Evolutionary conservation across 2,113 vertebrate species (phyloP).

Genomic region (Todiramphus saurophagus): DNA sequence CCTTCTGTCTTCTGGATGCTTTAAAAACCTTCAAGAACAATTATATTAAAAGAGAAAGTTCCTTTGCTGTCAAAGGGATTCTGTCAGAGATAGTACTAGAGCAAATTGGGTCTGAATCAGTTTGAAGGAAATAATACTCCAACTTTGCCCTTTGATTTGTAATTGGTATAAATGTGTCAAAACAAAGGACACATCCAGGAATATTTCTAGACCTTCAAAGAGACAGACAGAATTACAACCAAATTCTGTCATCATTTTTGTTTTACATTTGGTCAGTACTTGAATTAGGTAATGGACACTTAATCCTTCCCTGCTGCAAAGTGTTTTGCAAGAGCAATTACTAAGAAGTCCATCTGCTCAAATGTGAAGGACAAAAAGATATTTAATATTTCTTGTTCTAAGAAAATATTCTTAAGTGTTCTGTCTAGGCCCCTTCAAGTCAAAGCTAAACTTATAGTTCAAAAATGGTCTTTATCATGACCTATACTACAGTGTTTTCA

Average conservation of each 20-base stretch:
- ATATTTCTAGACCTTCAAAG: constrained; percentile 57
- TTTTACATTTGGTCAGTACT: constrained; percentile 52
- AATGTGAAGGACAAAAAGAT: not conserved
- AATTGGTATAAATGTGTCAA: constrained; percentile 22
- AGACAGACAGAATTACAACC: constrained; percentile 18
- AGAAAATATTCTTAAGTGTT: not conserved
- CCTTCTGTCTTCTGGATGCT: not conserved
- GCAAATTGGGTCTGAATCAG: not conserved
- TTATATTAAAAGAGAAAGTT: not conserved
- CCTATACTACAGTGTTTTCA: not conserved
- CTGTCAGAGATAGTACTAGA: not conserved
- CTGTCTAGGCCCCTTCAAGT: not conserved
- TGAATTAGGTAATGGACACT: constrained; percentile 71
- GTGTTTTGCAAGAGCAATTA: constrained; percentile 26
- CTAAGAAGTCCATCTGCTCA: constrained; percentile 3
- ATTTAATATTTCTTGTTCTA: not conserved
- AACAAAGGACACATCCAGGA: constrained; percentile 43
- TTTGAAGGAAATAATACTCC: not conserved
- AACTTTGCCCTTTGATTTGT: constrained; percentile 13
- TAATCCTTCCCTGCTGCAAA: constrained; percentile 30
- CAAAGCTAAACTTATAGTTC: not conserved
- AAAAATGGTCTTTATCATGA: not conserved
- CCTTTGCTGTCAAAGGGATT: not conserved
- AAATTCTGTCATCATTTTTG: constrained; percentile 15
- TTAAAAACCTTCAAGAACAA: constrained; percentile 22